These are phyloP conservation scores for Onchidella celtica DNA, from an alignment of 2,888 invertebrate genomes.

Conservation along the genomic window DNA sequence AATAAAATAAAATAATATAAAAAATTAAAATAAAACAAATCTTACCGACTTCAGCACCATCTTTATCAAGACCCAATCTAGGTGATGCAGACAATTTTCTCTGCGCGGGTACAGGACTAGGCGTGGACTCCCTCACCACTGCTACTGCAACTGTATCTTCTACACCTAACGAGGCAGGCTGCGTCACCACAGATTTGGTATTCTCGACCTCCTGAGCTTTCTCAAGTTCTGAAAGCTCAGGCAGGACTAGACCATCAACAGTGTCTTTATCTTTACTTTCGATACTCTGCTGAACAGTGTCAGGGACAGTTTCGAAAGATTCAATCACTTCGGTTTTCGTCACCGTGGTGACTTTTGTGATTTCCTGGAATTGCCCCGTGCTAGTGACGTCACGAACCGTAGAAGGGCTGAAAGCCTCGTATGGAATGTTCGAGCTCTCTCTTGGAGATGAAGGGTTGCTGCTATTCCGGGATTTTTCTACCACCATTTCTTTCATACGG, in stretches of 20 bases:
- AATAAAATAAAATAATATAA: too few species aligned
- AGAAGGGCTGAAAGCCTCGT: too few species aligned
- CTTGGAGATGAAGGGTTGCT: background rate
- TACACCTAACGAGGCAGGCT: background rate
- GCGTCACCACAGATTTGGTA: background rate
- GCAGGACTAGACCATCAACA: slow-evolving; percentile 21
- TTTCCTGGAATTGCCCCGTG: background rate
- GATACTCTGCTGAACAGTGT: background rate
- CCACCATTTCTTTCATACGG: slow-evolving; percentile 56
- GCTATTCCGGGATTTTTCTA: slow-evolving; percentile 46
- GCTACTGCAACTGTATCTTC: background rate
- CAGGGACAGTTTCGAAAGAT: slow-evolving; percentile 7
- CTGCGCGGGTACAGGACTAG: background rate
- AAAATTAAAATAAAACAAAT: too few species aligned
- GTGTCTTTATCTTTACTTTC: background rate
- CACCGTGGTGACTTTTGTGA: slow-evolving; percentile 14
- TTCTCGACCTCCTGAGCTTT: background rate
- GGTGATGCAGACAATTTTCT: too few species aligned
- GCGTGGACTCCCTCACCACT: background rate
- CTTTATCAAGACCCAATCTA: too few species aligned
- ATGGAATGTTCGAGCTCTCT: background rate
- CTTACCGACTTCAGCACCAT: too few species aligned
- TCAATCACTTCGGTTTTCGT: slow-evolving; percentile 38
- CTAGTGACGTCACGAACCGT: background rate
- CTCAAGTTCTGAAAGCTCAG: slow-evolving; percentile 21